Evolutionary conservation across 2,797 vertebrate species (phyloP), one percentile per base, ranked within the genome.

Genomic region (Intellagama lesueurii): DNA sequence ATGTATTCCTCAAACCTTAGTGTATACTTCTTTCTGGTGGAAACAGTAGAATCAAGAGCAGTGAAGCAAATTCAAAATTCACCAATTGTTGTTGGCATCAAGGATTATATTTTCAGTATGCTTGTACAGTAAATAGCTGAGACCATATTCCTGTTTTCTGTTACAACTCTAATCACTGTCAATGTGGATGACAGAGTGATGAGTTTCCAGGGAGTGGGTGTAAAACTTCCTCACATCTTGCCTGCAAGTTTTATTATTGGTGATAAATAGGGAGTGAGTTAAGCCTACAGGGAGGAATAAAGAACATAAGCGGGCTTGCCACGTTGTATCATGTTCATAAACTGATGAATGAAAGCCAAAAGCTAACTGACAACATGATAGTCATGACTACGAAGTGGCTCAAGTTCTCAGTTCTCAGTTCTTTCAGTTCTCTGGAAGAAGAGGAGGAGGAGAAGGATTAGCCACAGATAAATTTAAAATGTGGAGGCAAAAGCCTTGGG

Each of bases 161-260:
- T 87, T 87, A 83, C 91, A 89, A 35, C 40, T 81, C 30, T 88
- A 86, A 89, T 69, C 49, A 30, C 30, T 86, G 60, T 68, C 78
- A 75, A 11, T 11, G 0, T 83, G 0, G 0, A 77, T 89, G 81
- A 93, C 81, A 0, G 35, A 89, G 79, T 47, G 17, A 7, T 92
- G 91, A 87, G 19, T 83, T 87, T 64, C 44, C 35, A 22, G 0
- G 32, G 90, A 0, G 44, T 87, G 85, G 88, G 83, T 3, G 88
- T 89, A 91, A 76, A 73, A 12, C 88, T 92, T 87, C 88, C 87
- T 94, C 78, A 35, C 0, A 0, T 84, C 92, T 90, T 75, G 90
- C 88, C 75, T 91, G 92, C 72, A 95, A 90, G 73, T 91, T 35
- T 64, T 87, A 52, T 69, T 90, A 93, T 92, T 87, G 87, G 79